Conservation (phyloP, 2,888 invertebrate genomes). For the Ectemnius lituratus region DNA sequence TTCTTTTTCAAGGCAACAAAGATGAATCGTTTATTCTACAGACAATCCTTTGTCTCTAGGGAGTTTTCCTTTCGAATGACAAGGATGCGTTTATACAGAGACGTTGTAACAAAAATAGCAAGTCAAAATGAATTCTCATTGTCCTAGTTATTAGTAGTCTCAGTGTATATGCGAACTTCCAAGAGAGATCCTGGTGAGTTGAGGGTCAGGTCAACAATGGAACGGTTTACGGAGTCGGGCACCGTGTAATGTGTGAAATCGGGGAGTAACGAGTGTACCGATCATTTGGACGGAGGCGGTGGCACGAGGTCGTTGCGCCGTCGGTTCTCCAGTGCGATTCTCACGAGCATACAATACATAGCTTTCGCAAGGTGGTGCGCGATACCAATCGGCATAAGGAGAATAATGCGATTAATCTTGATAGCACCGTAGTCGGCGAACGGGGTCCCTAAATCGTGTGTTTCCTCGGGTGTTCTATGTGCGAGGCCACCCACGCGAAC, state of each 20-base stretch:
- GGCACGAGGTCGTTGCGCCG: constrained; percentile 6
- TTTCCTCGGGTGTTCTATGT: constrained; percentile 23
- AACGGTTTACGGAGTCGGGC: neutral
- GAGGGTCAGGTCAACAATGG: constrained; percentile 3
- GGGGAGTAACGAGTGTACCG: neutral
- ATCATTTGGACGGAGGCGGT: constrained; percentile 5
- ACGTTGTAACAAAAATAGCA: too few species aligned
- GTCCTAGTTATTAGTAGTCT: too few species aligned
- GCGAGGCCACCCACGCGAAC: constrained; percentile 42
- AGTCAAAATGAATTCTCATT: too few species aligned
- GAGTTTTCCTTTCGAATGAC: too few species aligned
- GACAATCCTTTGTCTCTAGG: too few species aligned
- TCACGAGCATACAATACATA: constrained; percentile 33
- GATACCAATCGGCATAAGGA: constrained; percentile 43
- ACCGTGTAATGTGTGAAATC: neutral
- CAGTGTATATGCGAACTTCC: too few species aligned
- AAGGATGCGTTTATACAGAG: too few species aligned
- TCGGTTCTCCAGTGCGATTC: constrained; percentile 14
- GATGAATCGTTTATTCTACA: too few species aligned
- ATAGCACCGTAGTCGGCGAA: constrained; percentile 25
- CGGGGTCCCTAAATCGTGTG: constrained; percentile 24
- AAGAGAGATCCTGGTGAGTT: neutral
- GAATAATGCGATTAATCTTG: constrained; percentile 51
- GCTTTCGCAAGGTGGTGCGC: constrained; percentile 38
- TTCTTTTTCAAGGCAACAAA: too few species aligned